phyloP scores from a whole-genome alignment of 2,797 vertebrate species.

The Enteromius thamalakanensis region DNA sequence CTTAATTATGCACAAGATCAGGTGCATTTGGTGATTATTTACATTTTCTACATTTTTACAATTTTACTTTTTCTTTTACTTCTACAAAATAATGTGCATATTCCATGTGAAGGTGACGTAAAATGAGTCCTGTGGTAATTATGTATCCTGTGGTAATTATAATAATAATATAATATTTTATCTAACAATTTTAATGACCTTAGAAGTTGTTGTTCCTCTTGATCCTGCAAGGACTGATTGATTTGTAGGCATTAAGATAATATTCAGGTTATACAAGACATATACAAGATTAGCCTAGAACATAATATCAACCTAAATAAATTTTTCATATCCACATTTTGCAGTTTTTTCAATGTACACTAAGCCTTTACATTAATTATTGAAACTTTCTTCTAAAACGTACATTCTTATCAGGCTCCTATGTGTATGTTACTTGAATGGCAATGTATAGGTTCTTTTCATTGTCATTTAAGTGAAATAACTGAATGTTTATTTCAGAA shows the following conservation, averaged over 20 bases:
- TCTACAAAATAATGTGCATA: background rate
- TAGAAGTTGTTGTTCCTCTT: background rate
- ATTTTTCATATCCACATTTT: background rate
- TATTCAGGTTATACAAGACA: background rate
- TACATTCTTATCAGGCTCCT: background rate
- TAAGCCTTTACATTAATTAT: background rate
- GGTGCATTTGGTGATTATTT: too few relatives aligned
- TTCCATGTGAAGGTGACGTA: background rate
- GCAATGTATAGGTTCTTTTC: background rate
- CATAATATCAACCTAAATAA: background rate
- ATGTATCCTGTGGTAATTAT: background rate
- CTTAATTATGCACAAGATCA: too few relatives aligned
- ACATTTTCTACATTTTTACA: background rate
- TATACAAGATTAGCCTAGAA: background rate
- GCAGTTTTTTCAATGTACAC: background rate
- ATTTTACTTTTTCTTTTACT: background rate
- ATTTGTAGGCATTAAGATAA: background rate
- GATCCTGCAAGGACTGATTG: background rate
- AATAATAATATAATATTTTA: background rate
- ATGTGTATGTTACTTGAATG: background rate
- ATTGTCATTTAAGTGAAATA: background rate
- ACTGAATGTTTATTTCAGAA: background rate
- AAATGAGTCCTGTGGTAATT: background rate
- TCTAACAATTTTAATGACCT: background rate
- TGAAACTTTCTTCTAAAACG: background rate